Base-by-base conservation (phyloP, 2,113 vertebrate genomes). In the Corythornis madagascariensis region DNA sequence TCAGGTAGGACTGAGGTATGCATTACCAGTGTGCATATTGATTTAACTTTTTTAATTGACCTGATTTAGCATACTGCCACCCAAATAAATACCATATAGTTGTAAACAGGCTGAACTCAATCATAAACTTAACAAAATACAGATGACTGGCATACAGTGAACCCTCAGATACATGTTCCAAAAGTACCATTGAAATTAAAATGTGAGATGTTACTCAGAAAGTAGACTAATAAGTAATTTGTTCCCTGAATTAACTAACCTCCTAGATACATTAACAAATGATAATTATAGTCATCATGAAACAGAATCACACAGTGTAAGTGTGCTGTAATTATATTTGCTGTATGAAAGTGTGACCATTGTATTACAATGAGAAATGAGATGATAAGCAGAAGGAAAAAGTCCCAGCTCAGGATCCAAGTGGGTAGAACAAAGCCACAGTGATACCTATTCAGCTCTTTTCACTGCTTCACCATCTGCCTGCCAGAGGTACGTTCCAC, bases 211-310 rank as follows among this genome's bases (percentile, higher is more conserved):
- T 71, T 94, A 81, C 72, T 91, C 43, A 67, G 59, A 55, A 91
- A 93, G 26, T 10, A 92, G 87, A 85, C 74, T 63, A 59, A 63
- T 79, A 87, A 73, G 75, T 79, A 82, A 89, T 55, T 90, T 4
- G 3, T 85, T 89, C 60, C 70, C 42, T 83, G 82, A 93, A 77
- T 83, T 86, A 94, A 94, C 61, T 66, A 84, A 83, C 60, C 48
- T 91, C 57, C 83, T 63, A 86, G 56, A 53, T 83, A 89, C 43
- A 56, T 1, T 16, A 92, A 78, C 64, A 29, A 77, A n/a, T 50
- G 74, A 69, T 92, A 94, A 96, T 95, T 96, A 93, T 52, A 93
- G 91, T 78, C 94, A 92, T 94, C 72, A 81, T 45, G 61, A 67
- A 93, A 80, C 47, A 56, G 57, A 91, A 72, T 83, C 79, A 80